These are phyloP conservation scores for Tychaedon coryphoeus DNA, from an alignment of 2,113 vertebrate genomes.

Conservation along the genomic window DNA sequence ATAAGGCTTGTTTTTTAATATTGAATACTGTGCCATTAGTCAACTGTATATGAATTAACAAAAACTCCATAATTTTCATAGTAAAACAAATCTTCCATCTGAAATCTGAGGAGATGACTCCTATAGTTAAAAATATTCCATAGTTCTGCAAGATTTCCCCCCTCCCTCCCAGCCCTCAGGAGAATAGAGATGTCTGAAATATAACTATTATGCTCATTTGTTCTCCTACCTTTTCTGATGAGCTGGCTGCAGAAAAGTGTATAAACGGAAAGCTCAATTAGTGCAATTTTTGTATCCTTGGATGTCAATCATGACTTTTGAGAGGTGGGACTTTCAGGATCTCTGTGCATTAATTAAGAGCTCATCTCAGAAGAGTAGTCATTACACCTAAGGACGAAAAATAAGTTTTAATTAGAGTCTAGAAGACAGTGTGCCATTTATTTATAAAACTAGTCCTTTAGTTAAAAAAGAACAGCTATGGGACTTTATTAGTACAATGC, in stretches of 20 bases:
- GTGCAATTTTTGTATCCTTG: constrained; percentile 79
- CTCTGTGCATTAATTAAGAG: constrained; percentile 82
- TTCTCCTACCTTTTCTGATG: constrained; percentile 80
- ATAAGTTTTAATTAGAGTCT: constrained; percentile 78
- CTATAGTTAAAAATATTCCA: background rate
- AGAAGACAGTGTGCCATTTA: constrained; percentile 71
- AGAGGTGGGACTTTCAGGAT: constrained; percentile 78
- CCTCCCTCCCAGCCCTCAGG: background rate
- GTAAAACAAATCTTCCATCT: background rate
- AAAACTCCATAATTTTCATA: constrained; percentile 43
- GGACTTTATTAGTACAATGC: constrained; percentile 3
- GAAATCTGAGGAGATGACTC: background rate
- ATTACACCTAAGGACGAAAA: constrained; percentile 80
- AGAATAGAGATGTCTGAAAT: constrained; percentile 43
- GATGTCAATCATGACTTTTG: constrained; percentile 77
- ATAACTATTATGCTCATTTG: constrained; percentile 51
- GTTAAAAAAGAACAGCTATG: constrained; percentile 39
- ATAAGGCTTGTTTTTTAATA: background rate
- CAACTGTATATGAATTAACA: background rate
- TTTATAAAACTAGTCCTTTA: constrained; percentile 62
- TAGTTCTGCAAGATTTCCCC: constrained; percentile 11
- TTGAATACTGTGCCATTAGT: background rate
- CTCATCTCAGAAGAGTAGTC: constrained; percentile 77
- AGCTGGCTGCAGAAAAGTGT: constrained; percentile 56
- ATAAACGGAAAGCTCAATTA: constrained; percentile 77